A percentile compares a stretch with the other conserved stretches of the same genome.
Evolutionary conservation across 2,797 vertebrate species (phyloP).

Genomic region (Alfaro cultratus): DNA sequence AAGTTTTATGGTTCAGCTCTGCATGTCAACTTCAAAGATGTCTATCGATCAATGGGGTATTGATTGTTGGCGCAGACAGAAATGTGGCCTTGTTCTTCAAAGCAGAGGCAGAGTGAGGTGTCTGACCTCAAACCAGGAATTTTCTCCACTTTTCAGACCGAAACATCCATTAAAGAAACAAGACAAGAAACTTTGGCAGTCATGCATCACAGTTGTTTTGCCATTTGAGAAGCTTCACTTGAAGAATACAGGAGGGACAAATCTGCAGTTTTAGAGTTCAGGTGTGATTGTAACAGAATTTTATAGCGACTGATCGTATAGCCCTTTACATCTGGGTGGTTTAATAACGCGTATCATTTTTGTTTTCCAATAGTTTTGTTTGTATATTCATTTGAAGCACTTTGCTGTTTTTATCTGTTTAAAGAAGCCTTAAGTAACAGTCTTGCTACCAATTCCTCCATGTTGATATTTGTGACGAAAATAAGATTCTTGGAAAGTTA

Average conservation of each 20-base stretch:
- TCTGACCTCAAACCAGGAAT: constrained; percentile 1
- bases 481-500: background rate
- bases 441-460: background rate
- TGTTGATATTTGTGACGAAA: background rate
- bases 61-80: constrained; percentile 3
- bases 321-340: background rate
- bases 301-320: background rate
- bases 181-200: background rate
- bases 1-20: background rate
- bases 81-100: constrained; percentile 6
- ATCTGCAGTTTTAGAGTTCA: background rate
- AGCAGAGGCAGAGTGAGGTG: background rate
- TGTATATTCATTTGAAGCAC: background rate
- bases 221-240: background rate
- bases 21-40: constrained; percentile 1
- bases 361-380: background rate
- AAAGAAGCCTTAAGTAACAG: background rate
- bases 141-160: background rate
- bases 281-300: background rate
- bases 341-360: background rate
- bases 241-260: background rate
- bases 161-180: background rate
- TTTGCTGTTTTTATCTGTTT: background rate
- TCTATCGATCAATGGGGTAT: background rate
- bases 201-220: background rate